Percentiles rank a stretch among this genome's conserved stretches.
Evolutionary conservation across 2,797 vertebrate genomes (phyloP).

Genomic region (Phataginus tetradactyla): DNA sequence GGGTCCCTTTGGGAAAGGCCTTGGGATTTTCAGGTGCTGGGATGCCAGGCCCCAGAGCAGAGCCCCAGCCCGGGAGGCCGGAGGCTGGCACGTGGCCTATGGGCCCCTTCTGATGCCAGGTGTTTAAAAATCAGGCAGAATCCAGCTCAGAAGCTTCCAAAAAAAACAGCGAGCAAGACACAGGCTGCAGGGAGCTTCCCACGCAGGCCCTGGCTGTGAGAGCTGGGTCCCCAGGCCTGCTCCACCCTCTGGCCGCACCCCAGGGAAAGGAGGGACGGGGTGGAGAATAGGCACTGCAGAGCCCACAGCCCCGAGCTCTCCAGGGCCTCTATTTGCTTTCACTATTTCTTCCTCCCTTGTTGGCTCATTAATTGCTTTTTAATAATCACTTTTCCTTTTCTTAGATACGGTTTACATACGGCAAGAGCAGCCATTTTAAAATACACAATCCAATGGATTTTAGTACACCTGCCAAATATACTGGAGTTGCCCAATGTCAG

Average conservation of each 20-base stretch:
- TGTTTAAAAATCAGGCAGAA: not conserved
- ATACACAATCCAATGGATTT: not conserved
- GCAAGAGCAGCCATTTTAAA: not conserved
- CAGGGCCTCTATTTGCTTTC: not conserved
- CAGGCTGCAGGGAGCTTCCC: no score
- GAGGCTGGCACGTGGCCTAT: rapidly evolving
- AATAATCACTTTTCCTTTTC: not conserved
- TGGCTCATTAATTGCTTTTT: not conserved
- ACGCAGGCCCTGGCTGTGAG: not conserved
- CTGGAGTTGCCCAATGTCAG: not conserved
- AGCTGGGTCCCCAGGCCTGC: no score
- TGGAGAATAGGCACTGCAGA: no score
- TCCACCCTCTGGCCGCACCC: no score
- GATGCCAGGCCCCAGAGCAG: rapidly evolving
- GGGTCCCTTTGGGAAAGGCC: not conserved
- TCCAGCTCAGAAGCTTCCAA: not conserved
- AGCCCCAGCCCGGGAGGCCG: not conserved
- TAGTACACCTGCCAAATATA: no score
- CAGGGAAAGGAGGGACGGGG: no score
- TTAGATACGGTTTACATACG: not conserved
- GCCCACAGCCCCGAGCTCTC: no score
- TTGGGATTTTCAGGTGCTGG: not conserved
- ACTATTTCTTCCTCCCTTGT: not conserved
- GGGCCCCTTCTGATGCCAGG: no score
- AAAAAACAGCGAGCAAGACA: not conserved